These are phyloP conservation scores for Melanocharis versteri DNA, from an alignment of 2,113 vertebrate genomes.

Conservation along the genomic window DNA sequence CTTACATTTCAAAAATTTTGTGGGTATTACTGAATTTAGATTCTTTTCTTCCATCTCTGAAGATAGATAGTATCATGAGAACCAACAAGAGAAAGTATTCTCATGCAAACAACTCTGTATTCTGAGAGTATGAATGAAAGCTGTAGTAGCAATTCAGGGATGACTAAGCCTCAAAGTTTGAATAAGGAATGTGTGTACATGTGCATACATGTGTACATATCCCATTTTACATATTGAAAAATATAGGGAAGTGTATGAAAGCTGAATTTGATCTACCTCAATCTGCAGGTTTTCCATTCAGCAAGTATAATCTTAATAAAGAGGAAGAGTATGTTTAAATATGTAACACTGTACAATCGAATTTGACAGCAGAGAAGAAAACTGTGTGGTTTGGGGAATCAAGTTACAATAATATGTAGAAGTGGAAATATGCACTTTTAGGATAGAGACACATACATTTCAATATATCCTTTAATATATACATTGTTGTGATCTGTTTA, in stretches of 20 bases:
- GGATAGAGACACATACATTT: background rate
- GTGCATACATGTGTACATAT: background rate
- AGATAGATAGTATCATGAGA: background rate
- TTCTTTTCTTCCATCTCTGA: background rate
- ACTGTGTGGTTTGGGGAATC: background rate
- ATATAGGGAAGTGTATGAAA: background rate
- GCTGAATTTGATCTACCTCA: background rate
- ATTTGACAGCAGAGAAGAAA: background rate
- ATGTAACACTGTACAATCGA: background rate
- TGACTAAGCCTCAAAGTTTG: background rate
- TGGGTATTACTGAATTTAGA: background rate
- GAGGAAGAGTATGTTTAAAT: background rate
- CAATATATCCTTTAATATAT: background rate
- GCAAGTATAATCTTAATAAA: background rate
- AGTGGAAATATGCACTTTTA: background rate
- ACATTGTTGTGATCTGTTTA: background rate
- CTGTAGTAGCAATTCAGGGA: background rate
- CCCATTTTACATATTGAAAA: background rate
- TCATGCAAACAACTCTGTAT: background rate
- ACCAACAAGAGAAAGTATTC: background rate
- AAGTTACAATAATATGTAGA: background rate
- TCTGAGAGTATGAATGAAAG: background rate
- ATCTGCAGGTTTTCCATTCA: background rate
- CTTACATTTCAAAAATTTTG: background rate
- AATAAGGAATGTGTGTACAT: background rate